Evolutionary conservation across 2,888 invertebrate genomes (phyloP), one percentile per base, ranked within the genome.

Genomic region (Invenusta paracnida): DNA sequence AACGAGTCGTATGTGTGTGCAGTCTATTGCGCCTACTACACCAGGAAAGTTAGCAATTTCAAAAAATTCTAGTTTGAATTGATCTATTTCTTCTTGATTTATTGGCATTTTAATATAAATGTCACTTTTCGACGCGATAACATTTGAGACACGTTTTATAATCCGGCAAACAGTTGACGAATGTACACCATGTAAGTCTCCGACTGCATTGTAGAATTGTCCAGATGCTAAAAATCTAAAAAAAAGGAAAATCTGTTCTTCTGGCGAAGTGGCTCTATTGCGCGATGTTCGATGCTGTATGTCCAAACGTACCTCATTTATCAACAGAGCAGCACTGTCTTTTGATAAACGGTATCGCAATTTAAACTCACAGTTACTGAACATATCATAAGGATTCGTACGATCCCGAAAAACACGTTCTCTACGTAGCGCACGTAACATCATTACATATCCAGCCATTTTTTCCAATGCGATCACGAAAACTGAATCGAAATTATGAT

Each of bases 1-100:
- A 73, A 73, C 73, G 25, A 73, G 73, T 73, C 73, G 73, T 2
- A 73, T 73, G 73, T 73, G 73, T 23, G 73, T 73, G 25, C 73
- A 73, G 25, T 73, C 73, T 73, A 73, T 73, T n/a, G 73, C 73
- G 27, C 73, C 73, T 73, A 73, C 25, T 13, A 73, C 73, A n/a
- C 73, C 25, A 25, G 73, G 73, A 23, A 73, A 73, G 25, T 73
- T 73, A 5, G 73, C 73, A n/a, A 73, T 73, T 73, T 73, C 73
- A 73, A 73, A 73, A 73, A 73, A 73, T 73, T 73, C 11, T 73
- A 5, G 73, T 73, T 73, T 73, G 73, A 73, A 2, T 5, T 23
- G 73, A 23, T 73, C 73, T n/a, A 2, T 73, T 73, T 73, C 73
- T 73, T n/a, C 73, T 73, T 73, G 73, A 73, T 73, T 73, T 23